These are phyloP conservation scores for Pararge aegeria DNA, from an alignment of 1,140 invertebrate species.

Conservation along the genomic window DNA sequence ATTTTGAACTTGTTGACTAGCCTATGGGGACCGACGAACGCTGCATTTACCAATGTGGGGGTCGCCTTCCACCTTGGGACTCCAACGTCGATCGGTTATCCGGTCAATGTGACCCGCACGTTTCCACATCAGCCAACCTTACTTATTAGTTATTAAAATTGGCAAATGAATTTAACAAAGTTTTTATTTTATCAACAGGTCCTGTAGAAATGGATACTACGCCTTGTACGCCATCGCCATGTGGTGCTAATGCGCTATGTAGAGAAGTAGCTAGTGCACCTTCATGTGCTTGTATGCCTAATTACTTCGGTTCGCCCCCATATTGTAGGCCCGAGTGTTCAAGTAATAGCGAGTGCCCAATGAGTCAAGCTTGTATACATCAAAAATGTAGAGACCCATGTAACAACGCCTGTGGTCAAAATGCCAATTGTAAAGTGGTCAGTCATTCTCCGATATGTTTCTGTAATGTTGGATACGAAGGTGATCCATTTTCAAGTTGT, in stretches of 20 bases:
- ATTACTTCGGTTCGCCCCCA: slow-evolving; percentile 83
- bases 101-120: too few species aligned
- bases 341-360: slow-evolving; percentile 83
- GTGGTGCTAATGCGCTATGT: slow-evolving; percentile 83
- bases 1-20: too few species aligned
- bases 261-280: slow-evolving; percentile 81
- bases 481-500: slow-evolving; percentile 82
- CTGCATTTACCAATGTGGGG: too few species aligned
- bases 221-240: slow-evolving; percentile 84
- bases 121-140: too few species aligned
- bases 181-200: slow-evolving; percentile 42
- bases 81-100: too few species aligned
- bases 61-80: too few species aligned
- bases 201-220: slow-evolving; percentile 70
- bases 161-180: too few species aligned
- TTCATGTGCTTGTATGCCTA: slow-evolving; percentile 84
- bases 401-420: slow-evolving; percentile 83
- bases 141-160: too few species aligned
- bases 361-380: slow-evolving; percentile 83
- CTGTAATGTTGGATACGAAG: slow-evolving; percentile 80
- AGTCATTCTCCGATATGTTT: slow-evolving; percentile 84
- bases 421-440: slow-evolving; percentile 84
- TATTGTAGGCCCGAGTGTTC: slow-evolving; percentile 85
- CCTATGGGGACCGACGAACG: too few species aligned
- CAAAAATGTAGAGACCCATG: slow-evolving; percentile 86